Base-by-base conservation (phyloP, 2,797 vertebrate genomes). In the Onychomys arenicola region DNA sequence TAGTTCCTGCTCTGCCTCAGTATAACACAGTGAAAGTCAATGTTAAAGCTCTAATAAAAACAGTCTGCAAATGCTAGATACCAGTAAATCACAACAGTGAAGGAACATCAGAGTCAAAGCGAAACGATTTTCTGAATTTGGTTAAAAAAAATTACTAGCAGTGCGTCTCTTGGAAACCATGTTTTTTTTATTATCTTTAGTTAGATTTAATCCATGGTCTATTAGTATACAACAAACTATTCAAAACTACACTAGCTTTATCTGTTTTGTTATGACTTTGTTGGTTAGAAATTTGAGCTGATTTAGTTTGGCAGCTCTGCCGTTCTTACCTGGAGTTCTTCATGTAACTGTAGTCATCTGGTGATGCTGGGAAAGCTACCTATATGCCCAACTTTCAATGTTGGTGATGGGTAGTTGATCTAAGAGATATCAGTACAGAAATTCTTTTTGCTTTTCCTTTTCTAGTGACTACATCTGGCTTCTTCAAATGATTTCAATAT, bases 121-220 rank as follows among this genome's bases (percentile, higher is more conserved):
- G 43, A 43, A 85, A 84, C 71, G 61, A 12, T 77, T 88, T 89
- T 75, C 61, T 23, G 40, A 61, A 89, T 92, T 90, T 93, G 63
- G 25, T 89, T 96, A 52, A 94, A 97, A 97, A 34, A 57, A 89
- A 25, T 14, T n/a, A 77, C 29, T 46, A 76, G 29, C 6, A 23
- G 11, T 89, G 17, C 71, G 14, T 88, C 46, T 82, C n/a, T 95
- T 81, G 13, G 13, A 94, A 95, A 52, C 5, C 49, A 34, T 91
- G 0, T 34, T 37, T 89, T 92, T 37, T 37, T 12, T 55, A 77
- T 91, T 90, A 75, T 65, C 6, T 91, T 40, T 65, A 83, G 75
- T 19, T 93, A 52, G 25, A 32, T 78, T 34, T 59, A 76, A 67
- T 61, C 27, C 78, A 49, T 71, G 65, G 55, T 65, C 43, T 71